Percentiles rank a stretch among this genome's conserved stretches.
These are phyloP conservation scores for Drosophila kepulauana DNA, from an alignment of 1,140 invertebrate genomes.

Conservation along the genomic window DNA sequence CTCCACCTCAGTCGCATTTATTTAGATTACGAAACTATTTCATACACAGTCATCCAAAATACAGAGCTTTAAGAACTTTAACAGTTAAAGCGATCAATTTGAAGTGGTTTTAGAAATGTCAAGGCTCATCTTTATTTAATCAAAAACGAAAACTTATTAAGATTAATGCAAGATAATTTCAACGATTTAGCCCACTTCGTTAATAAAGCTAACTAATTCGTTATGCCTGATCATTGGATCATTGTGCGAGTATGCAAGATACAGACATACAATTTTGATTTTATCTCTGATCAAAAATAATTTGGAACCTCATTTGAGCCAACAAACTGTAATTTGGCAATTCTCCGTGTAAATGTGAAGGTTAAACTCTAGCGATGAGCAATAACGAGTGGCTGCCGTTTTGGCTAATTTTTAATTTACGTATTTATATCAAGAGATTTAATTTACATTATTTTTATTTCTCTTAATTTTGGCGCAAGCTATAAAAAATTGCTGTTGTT, in stretches of 20 bases:
- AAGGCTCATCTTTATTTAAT: conserved; percentile 23
- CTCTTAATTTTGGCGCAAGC: conserved; percentile 14
- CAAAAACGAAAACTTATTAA: conserved; percentile 12
- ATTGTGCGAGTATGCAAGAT: conserved; percentile 10
- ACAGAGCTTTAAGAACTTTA: not conserved
- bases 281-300: conserved; percentile 27
- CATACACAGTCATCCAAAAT: no score
- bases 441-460: conserved; percentile 65
- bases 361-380: conserved; percentile 40
- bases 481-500: conserved; percentile 37
- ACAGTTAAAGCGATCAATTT: no score
- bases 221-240: conserved; percentile 23
- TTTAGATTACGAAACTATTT: no score
- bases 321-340: conserved; percentile 26
- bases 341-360: conserved; percentile 64
- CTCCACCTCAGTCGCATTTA: no score
- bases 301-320: conserved; percentile 27
- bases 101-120: conserved; percentile 11
- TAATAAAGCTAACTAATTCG: conserved; percentile 19
- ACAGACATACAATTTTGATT: conserved; percentile 7
- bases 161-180: conserved; percentile 22
- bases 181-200: conserved; percentile 38
- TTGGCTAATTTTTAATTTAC: conserved; percentile 75
- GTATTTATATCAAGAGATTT: conserved; percentile 64
- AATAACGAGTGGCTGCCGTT: conserved; percentile 47